Evolutionary conservation across 2,888 invertebrate species (phyloP).

Genomic region (Hetaerina titia): DNA sequence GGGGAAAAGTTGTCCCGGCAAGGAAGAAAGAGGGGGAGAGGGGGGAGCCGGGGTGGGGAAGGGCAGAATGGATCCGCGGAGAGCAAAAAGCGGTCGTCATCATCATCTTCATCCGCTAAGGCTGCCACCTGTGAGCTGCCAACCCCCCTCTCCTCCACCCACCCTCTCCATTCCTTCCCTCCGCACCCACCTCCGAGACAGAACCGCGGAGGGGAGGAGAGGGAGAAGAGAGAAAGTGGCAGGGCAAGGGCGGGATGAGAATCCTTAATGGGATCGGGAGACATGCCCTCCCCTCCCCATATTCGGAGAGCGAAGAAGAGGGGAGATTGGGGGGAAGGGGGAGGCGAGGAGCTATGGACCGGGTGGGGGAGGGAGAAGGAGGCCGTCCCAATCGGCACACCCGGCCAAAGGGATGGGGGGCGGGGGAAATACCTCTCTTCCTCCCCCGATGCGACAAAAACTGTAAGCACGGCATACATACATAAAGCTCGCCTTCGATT

Average conservation of each 20-base stretch:
- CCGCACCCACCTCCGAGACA: neutral
- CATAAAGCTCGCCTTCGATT: neutral
- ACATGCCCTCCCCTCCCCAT: neutral
- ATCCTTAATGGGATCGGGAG: constrained; percentile 16
- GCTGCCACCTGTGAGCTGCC: constrained; percentile 3
- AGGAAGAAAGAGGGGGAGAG: neutral
- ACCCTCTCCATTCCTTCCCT: neutral
- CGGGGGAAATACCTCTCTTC: neutral
- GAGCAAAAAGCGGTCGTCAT: constrained; percentile 19
- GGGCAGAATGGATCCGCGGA: neutral
- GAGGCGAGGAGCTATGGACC: neutral
- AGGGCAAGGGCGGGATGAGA: constrained; percentile 9
- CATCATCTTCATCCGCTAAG: neutral
- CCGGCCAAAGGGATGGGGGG: neutral
- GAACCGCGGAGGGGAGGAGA: neutral
- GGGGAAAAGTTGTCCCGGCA: neutral
- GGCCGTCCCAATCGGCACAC: neutral
- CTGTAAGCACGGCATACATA: neutral
- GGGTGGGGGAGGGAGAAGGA: too few species aligned
- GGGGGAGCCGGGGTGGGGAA: neutral
- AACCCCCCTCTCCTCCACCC: neutral
- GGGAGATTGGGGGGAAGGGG: neutral
- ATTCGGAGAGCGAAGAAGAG: neutral
- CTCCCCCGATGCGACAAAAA: neutral
- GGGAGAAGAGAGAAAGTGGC: constrained; percentile 21